phyloP scores from a whole-genome alignment of 2,888 invertebrate genomes.

The Ptilodon capucinus region DNA sequence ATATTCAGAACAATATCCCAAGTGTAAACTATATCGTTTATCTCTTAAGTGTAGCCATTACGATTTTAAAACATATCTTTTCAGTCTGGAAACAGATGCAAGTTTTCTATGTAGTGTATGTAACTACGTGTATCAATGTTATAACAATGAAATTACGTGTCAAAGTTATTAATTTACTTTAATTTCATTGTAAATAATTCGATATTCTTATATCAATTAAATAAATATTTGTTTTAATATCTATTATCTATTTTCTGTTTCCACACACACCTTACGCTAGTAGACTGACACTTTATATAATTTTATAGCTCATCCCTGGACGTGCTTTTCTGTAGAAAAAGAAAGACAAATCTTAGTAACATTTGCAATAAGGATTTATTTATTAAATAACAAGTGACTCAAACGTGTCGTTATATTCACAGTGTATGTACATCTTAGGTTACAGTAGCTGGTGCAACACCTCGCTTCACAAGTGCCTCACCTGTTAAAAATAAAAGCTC shows the following conservation, averaged over 20 bases:
- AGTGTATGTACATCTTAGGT: neutral
- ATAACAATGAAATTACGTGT: slow-evolving; percentile 78
- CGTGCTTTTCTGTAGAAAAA: slow-evolving; percentile 37
- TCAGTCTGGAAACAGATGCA: slow-evolving; percentile 77
- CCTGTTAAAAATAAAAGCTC: slow-evolving; percentile 25
- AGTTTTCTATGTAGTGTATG: slow-evolving; percentile 82
- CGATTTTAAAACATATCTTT: slow-evolving; percentile 73
- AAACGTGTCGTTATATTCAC: slow-evolving; percentile 9
- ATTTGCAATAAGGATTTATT: slow-evolving; percentile 20
- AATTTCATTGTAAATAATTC: slow-evolving; percentile 82
- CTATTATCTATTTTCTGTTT: slow-evolving; percentile 44
- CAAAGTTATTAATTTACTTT: slow-evolving; percentile 67
- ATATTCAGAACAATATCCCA: slow-evolving; percentile 73
- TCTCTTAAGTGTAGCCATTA: slow-evolving; percentile 76
- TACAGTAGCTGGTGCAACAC: neutral
- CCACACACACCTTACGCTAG: neutral
- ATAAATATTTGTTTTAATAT: slow-evolving; percentile 82
- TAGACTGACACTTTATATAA: neutral
- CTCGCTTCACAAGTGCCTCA: slow-evolving; percentile 12
- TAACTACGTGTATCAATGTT: slow-evolving; percentile 73
- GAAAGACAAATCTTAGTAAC: slow-evolving; percentile 19
- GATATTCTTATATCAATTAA: slow-evolving; percentile 79
- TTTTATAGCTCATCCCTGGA: slow-evolving; percentile 47
- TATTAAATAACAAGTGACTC: slow-evolving; percentile 20
- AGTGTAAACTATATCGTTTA: slow-evolving; percentile 67